Conservation (phyloP, 2,113 vertebrate species). For the Podarcis raffonei region DNA sequence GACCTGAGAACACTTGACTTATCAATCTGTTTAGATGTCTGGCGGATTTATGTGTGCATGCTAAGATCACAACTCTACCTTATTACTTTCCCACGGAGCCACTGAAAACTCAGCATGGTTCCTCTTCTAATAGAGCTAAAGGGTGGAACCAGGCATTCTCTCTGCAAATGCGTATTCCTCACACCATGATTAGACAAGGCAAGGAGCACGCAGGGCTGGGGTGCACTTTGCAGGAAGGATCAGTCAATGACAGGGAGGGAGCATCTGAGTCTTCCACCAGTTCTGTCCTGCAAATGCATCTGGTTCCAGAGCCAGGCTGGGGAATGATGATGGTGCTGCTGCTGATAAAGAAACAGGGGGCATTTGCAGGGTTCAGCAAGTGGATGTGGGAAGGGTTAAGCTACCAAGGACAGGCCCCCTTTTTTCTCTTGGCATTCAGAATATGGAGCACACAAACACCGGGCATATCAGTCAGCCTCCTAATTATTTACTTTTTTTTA, state of each 20-base stretch:
- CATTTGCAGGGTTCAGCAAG: background rate
- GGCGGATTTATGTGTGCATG: slow-evolving; percentile 66
- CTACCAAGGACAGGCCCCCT: too few relatives aligned
- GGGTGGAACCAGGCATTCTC: background rate
- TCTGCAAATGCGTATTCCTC: background rate
- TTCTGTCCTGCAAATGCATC: background rate
- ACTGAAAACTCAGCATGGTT: background rate
- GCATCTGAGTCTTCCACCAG: background rate
- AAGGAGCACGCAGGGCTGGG: background rate
- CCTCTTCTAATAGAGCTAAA: background rate
- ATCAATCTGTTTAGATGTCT: slow-evolving; percentile 68
- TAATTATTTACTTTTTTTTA: background rate
- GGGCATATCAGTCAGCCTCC: background rate
- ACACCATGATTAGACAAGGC: background rate
- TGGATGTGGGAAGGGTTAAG: background rate
- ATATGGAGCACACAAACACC: background rate
- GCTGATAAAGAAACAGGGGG: too few relatives aligned
- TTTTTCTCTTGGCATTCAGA: background rate
- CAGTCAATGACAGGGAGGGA: background rate
- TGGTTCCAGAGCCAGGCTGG: background rate
- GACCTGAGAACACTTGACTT: slow-evolving; percentile 64
- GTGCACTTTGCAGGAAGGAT: background rate
- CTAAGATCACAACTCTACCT: slow-evolving; percentile 55
- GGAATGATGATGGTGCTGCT: background rate
- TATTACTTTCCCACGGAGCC: slow-evolving; percentile 34